Percentiles rank a stretch among this genome's conserved stretches.
Evolutionary conservation across 2,888 invertebrate species (phyloP).

Genomic region (Cantharis lateralis): DNA sequence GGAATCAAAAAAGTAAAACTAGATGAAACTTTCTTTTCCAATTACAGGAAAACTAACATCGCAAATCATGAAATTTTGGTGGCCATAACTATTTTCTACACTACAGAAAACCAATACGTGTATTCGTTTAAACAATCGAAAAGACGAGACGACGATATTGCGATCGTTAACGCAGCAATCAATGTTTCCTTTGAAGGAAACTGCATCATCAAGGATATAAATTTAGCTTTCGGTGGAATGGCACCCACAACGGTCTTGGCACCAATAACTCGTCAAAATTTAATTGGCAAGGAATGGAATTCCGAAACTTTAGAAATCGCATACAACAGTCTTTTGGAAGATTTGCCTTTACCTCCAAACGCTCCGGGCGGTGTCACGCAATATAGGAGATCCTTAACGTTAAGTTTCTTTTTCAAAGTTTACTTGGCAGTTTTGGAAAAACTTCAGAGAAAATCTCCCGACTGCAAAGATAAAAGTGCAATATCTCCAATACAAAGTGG

Average conservation of each 20-base stretch:
- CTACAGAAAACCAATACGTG: constrained; percentile 71
- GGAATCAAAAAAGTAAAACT: constrained; percentile 67
- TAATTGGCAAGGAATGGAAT: constrained; percentile 47
- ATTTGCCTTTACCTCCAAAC: constrained; percentile 73
- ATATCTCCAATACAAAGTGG: constrained; percentile 54
- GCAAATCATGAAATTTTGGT: constrained; percentile 78
- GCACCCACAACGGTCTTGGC: constrained; percentile 83
- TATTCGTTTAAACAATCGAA: constrained; percentile 90
- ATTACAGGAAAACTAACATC: constrained; percentile 80
- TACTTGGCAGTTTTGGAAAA: constrained; percentile 66
- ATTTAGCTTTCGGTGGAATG: constrained; percentile 91
- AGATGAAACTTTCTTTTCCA: constrained; percentile 81
- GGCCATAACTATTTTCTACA: constrained; percentile 78
- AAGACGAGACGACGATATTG: constrained; percentile 92
- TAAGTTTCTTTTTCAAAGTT: constrained; percentile 77
- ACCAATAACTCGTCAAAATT: constrained; percentile 36
- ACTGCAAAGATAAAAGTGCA: constrained; percentile 63
- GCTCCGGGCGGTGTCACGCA: constrained; percentile 74
- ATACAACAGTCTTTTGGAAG: constrained; percentile 68
- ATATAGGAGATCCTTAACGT: constrained; percentile 66
- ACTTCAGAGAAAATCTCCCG: constrained; percentile 59
- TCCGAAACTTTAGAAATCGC: constrained; percentile 58
- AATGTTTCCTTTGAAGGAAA: constrained; percentile 67
- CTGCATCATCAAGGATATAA: constrained; percentile 56
- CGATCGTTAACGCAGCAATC: constrained; percentile 89